Percentiles rank a stretch among this genome's conserved stretches.
Conservation (phyloP, 2,888 invertebrate genomes). For the Tenthredo notha region DNA sequence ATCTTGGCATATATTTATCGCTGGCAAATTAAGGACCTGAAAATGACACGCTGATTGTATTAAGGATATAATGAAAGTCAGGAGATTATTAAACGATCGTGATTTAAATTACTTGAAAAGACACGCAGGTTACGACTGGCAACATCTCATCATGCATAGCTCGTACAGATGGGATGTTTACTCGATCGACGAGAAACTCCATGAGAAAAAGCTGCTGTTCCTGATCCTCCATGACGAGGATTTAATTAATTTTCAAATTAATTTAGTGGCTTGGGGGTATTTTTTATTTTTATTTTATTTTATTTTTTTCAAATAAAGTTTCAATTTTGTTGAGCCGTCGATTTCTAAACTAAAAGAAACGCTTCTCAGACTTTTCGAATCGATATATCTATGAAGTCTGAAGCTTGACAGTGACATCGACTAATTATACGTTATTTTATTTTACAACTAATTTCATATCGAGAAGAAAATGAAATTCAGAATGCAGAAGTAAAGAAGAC, state of each 20-base stretch:
- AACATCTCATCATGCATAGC: slow-evolving; percentile 71
- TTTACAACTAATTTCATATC: neutral
- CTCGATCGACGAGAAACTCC: slow-evolving; percentile 83
- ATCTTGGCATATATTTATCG: slow-evolving; percentile 83
- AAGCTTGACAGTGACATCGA: neutral
- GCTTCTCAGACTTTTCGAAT: neutral
- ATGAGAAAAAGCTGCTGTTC: slow-evolving; percentile 80
- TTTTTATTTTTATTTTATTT: neutral
- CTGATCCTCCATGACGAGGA: slow-evolving; percentile 60
- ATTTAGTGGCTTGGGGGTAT: slow-evolving; percentile 2
- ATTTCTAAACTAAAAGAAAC: neutral
- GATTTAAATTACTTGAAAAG: slow-evolving; percentile 77
- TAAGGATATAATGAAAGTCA: neutral
- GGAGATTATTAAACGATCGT: neutral
- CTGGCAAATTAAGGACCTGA: slow-evolving; percentile 81
- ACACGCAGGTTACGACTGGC: slow-evolving; percentile 81
- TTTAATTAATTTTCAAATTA: slow-evolving; percentile 1
- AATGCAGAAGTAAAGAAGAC: neutral
- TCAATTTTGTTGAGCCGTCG: neutral
- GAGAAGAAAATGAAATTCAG: neutral
- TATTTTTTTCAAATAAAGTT: neutral
- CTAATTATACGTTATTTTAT: neutral
- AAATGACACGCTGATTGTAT: neutral
- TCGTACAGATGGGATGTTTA: slow-evolving; percentile 71
- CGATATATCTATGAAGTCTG: neutral